Evolutionary conservation across 2,888 invertebrate genomes (phyloP).

Genomic region (Hemaris fuciformis): DNA sequence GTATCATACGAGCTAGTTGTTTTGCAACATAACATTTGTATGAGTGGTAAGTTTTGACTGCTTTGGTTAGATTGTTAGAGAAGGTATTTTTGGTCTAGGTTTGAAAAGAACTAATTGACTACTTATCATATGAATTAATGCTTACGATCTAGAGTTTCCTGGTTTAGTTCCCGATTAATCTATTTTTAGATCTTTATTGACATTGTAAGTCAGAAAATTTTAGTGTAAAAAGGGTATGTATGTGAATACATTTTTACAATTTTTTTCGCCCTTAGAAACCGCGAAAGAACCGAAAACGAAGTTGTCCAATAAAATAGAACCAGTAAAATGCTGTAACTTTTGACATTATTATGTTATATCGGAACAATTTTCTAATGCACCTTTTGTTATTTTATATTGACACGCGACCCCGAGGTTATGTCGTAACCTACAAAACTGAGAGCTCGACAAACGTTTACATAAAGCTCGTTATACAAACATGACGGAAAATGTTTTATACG

Average conservation of each 20-base stretch:
- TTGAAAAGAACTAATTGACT: no score
- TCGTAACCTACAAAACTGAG: constrained; percentile 5
- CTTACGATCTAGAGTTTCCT: no score
- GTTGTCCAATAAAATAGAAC: background rate
- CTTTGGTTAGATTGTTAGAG: no score
- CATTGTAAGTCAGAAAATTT: no score
- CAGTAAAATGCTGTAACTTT: background rate
- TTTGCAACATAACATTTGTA: constrained; percentile 5
- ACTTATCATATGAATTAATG: no score
- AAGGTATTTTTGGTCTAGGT: no score
- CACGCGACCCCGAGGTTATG: constrained; percentile 9
- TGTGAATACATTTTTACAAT: no score
- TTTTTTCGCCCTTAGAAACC: no score
- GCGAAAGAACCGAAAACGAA: background rate
- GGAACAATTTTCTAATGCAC: background rate
- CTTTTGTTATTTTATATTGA: background rate
- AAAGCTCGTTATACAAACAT: constrained; percentile 15
- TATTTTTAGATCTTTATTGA: no score
- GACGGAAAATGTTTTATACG: constrained; percentile 19
- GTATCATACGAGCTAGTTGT: background rate
- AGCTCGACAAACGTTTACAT: constrained; percentile 10
- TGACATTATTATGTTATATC: background rate
- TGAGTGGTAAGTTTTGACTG: background rate
- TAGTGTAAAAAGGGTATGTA: no score
- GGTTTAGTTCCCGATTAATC: no score